These are phyloP conservation scores for Aricia agestis DNA, from an alignment of 1,140 invertebrate species.

Conservation along the genomic window DNA sequence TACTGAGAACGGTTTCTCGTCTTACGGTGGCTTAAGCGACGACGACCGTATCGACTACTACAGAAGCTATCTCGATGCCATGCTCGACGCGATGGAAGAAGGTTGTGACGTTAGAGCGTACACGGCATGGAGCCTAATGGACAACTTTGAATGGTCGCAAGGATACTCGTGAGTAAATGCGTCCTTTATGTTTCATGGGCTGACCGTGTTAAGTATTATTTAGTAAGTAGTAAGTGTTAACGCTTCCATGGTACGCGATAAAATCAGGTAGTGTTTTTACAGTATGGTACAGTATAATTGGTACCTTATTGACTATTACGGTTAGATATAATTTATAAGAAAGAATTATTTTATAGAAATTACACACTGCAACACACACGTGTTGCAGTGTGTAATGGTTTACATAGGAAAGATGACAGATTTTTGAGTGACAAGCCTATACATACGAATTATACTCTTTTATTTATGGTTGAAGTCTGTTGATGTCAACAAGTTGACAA, in stretches of 20 bases:
- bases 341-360: too few relatives aligned
- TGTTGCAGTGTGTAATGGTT: too few relatives aligned
- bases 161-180: constrained; percentile 41
- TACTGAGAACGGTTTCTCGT: constrained; percentile 61
- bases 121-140: constrained; percentile 80
- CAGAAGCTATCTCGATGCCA: constrained; percentile 56
- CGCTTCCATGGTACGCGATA: neutral
- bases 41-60: constrained; percentile 63
- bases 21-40: constrained; percentile 43
- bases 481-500: too few relatives aligned
- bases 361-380: too few relatives aligned
- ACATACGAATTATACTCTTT: too few relatives aligned
- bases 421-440: too few relatives aligned
- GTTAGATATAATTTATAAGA: too few relatives aligned
- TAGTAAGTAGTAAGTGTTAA: neutral
- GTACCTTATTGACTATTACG: too few relatives aligned
- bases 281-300: neutral
- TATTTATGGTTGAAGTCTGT: too few relatives aligned
- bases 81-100: constrained; percentile 58
- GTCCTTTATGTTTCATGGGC: neutral
- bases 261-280: neutral
- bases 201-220: neutral
- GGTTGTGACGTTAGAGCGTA: constrained; percentile 71
- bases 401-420: too few relatives aligned
- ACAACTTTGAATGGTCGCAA: constrained; percentile 80